Evolutionary conservation across 2,888 invertebrate species (phyloP).

Genomic region (Lithophane ornitopus): DNA sequence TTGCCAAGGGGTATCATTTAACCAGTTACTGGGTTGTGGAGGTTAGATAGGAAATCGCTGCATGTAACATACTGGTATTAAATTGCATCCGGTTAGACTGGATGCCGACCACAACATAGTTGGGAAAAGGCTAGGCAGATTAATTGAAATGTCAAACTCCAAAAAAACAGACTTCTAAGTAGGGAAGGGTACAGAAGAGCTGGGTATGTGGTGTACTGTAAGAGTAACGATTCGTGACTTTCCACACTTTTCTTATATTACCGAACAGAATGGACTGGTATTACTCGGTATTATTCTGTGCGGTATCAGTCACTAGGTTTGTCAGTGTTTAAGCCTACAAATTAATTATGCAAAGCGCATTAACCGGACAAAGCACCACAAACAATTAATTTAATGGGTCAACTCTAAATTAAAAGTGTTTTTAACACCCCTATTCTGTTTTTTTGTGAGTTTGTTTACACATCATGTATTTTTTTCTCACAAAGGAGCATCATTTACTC

Average conservation of each 20-base stretch:
- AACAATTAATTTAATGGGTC: constrained; percentile 62
- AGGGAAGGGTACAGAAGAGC: not conserved
- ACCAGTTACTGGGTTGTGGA: too few relatives aligned
- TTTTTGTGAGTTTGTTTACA: not conserved
- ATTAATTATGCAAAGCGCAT: constrained; percentile 64
- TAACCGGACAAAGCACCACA: constrained; percentile 39
- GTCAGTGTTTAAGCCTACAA: constrained; percentile 45
- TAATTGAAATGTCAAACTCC: too few relatives aligned
- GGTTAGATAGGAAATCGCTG: too few relatives aligned
- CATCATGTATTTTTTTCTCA: not conserved
- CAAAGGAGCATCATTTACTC: not conserved
- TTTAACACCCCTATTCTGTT: constrained; percentile 44
- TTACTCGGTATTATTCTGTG: constrained; percentile 3
- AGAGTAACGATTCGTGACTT: not conserved
- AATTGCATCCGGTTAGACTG: too few relatives aligned
- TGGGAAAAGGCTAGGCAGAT: too few relatives aligned
- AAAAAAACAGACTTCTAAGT: too few relatives aligned
- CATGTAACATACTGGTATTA: too few relatives aligned
- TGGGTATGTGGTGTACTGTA: not conserved
- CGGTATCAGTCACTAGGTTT: not conserved
- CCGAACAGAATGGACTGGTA: not conserved
- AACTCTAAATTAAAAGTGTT: constrained; percentile 56
- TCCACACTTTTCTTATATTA: not conserved
- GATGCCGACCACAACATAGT: too few relatives aligned
- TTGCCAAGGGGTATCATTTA: too few relatives aligned